These are phyloP conservation scores for Epiblema foenella DNA, from an alignment of 2,888 invertebrate genomes.

Conservation along the genomic window DNA sequence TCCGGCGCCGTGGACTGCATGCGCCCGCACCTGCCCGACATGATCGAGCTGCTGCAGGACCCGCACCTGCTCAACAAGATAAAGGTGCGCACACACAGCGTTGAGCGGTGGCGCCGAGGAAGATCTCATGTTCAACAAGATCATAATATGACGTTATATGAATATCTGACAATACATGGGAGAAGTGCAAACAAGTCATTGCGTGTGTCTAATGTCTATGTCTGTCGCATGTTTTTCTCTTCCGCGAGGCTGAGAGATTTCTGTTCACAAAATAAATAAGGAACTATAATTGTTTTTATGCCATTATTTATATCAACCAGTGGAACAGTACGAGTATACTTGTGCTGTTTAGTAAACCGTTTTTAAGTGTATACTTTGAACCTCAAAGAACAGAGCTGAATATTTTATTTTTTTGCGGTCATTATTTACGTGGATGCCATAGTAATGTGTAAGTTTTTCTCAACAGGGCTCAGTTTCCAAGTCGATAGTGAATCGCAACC, in stretches of 20 bases:
- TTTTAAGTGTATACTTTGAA: no score
- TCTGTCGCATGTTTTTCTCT: not conserved
- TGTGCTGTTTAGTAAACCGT: no score
- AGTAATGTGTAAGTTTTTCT: not conserved
- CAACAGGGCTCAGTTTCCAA: conserved; percentile 79
- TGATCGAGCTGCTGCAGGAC: conserved; percentile 97
- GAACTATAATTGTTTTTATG: not conserved
- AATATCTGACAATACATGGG: no score
- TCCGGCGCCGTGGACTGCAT: conserved; percentile 98
- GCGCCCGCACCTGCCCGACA: conserved; percentile 95
- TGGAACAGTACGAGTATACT: no score
- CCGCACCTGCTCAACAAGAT: conserved; percentile 98
- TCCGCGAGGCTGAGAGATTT: not conserved
- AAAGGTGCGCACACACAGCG: conserved; percentile 86
- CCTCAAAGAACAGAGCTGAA: no score
- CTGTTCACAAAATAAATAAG: not conserved
- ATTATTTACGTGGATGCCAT: not conserved
- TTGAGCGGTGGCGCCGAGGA: no score
- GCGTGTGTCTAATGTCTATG: no score
- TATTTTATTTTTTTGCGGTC: no score
- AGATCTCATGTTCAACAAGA: not conserved
- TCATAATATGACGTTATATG: no score
- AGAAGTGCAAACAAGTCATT: no score
- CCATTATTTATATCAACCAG: not conserved
- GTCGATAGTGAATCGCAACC: conserved; percentile 81